A percentile compares a stretch with the other conserved stretches of the same genome.
These are phyloP conservation scores for Tholera decimalis DNA, from an alignment of 2,888 invertebrate genomes.

Conservation along the genomic window DNA sequence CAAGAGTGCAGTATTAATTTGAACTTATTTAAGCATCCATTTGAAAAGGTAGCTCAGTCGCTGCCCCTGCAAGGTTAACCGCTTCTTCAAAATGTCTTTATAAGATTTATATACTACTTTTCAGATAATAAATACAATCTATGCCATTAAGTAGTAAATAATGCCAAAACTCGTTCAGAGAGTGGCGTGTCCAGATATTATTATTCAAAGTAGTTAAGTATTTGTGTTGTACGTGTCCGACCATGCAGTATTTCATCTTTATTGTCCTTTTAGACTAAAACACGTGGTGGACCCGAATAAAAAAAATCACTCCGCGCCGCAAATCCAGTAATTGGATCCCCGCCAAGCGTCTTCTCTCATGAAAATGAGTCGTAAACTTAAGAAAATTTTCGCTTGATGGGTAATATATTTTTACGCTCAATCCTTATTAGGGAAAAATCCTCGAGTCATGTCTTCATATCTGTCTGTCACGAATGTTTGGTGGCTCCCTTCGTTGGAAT, in stretches of 20 bases:
- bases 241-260: conserved; percentile 40
- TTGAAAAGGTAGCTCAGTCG: too few relatives aligned
- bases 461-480: conserved; percentile 62
- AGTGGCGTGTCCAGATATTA: conserved; percentile 7
- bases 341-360: conserved; percentile 64
- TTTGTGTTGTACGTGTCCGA: conserved; percentile 29
- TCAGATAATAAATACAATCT: not conserved
- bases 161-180: not conserved
- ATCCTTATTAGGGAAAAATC: conserved; percentile 60
- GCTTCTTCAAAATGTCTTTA: too few relatives aligned
- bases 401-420: conserved; percentile 66
- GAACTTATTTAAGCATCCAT: not conserved
- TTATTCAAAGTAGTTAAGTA: conserved; percentile 13
- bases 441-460: conserved; percentile 60
- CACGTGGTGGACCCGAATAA: conserved; percentile 47
- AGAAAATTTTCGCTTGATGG: conserved; percentile 66
- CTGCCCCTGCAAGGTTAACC: too few relatives aligned
- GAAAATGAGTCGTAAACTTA: conserved; percentile 67
- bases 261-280: conserved; percentile 51
- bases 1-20: not conserved
- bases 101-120: too few relatives aligned
- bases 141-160: not conserved
- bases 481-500: conserved; percentile 47
- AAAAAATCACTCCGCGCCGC: conserved; percentile 62
- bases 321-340: conserved; percentile 65